A percentile compares a stretch with the other conserved stretches of the same genome.
Conservation (phyloP, 2,888 invertebrate genomes). For the Phragmatobia fuliginosa region DNA sequence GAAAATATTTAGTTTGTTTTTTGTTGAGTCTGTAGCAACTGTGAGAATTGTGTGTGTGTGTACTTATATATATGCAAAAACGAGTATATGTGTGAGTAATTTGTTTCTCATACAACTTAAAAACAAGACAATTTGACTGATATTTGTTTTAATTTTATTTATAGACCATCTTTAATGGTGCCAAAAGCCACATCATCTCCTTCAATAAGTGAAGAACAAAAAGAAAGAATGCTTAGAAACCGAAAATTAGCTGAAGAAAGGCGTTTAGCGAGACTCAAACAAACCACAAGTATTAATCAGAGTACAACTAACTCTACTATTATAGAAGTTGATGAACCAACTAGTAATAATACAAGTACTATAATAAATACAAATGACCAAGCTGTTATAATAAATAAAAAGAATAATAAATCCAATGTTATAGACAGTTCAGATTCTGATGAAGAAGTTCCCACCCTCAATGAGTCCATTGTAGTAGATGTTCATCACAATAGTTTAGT, state of each 20-base stretch:
- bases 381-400: conserved; percentile 5
- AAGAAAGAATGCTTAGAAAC: conserved; percentile 90
- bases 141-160: conserved; percentile 33
- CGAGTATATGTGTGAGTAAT: background rate
- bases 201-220: conserved; percentile 87
- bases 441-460: conserved; percentile 53
- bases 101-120: background rate
- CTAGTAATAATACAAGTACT: conserved; percentile 21
- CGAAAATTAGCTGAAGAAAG: conserved; percentile 88
- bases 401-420: conserved; percentile 27
- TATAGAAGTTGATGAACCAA: conserved; percentile 12
- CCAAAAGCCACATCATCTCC: conserved; percentile 81
- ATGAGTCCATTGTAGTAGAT: conserved; percentile 53
- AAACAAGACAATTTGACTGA: background rate
- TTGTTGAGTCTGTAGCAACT: too few relatives aligned
- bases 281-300: conserved; percentile 27
- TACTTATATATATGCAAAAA: background rate
- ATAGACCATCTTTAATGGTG: conserved; percentile 64
- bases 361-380: conserved; percentile 17
- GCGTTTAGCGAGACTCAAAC: conserved; percentile 83
- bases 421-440: conserved; percentile 54
- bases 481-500: conserved; percentile 35
- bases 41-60: too few relatives aligned
- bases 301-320: conserved; percentile 3
- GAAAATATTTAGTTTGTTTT: too few relatives aligned